Base-by-base conservation (phyloP, 2,888 invertebrate genomes). In the Plagiodera versicolora region DNA sequence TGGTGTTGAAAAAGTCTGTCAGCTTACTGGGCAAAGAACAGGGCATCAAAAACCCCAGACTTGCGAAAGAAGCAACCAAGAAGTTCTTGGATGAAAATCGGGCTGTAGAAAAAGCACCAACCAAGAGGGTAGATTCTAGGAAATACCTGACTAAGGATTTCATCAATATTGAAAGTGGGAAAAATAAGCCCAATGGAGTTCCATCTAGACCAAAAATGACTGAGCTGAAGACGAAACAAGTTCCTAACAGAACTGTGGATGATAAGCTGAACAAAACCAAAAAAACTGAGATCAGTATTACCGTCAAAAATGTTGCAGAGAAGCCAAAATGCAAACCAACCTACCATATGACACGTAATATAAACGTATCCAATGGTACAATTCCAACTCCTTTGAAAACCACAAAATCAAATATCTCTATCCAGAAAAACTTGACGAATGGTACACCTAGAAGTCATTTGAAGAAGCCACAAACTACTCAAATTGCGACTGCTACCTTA, bases 1-100 rank as follows among this genome's bases (percentile, higher is more conserved):
- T 75, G 4, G 63, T 70, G 17, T 71, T 72, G 17, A 78, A 77
- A 58, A 77, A 74, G 65, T 72, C 73, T 58, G 72, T 77, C 35
- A 68, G 66, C 39, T 67, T 67, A 48, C 58, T 77, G 30, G 74
- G 77, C 46, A 67, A 66, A 51, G 77, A 75, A 50, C 78, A 79
- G 56, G 76, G 75, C 60, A 61, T 70, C 20, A 68, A 70, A 20
- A 65, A 28, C 8, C 28, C 28, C 8, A 28, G 8, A 6, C 5
- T 28, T n/a, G 39, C 11, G 1, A 39, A 39, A 39, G n/a, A 39
- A 11, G 2, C n/a, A 39, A 39, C 39, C 14, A 39, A 39, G 39
- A 39, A 10, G 4, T 39, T 39, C 14, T 39, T 39, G 39, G 39
- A 39, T 3, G 14, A 39, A 39, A 39, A n/a, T 39, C n/a, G 4